Evolutionary conservation across 2,797 vertebrate species (phyloP).

Genomic region (Girardinus metallicus): DNA sequence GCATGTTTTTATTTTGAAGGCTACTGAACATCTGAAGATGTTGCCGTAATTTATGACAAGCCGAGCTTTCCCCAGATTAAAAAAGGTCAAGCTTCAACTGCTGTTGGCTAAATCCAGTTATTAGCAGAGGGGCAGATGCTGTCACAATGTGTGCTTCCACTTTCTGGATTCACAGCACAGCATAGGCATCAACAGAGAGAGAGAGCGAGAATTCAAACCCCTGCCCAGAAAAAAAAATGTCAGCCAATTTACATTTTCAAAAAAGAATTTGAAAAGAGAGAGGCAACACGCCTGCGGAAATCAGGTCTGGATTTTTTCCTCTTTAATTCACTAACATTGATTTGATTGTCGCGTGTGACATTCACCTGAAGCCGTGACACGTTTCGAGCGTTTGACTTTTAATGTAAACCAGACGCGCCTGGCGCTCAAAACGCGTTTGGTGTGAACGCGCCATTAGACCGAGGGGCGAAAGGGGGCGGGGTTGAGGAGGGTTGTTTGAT

Average conservation of each 20-base stretch:
- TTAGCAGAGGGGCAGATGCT: constrained; percentile 56
- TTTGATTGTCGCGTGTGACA: not conserved
- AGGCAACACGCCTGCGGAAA: constrained; percentile 25
- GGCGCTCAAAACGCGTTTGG: too few species aligned
- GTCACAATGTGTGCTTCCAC: constrained; percentile 36
- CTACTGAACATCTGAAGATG: constrained; percentile 4
- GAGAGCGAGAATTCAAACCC: constrained; percentile 27
- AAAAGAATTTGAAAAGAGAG: constrained; percentile 16
- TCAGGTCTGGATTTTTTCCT: constrained; percentile 18
- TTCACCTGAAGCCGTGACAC: not conserved
- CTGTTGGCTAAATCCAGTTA: constrained; percentile 42
- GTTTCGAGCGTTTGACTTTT: too few species aligned
- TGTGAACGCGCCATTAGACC: too few species aligned
- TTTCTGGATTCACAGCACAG: constrained; percentile 45
- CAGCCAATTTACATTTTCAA: constrained; percentile 55
- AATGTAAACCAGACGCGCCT: too few species aligned
- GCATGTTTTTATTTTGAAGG: not conserved
- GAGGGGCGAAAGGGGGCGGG: too few species aligned
- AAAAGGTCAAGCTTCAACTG: constrained; percentile 28
- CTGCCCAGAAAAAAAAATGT: constrained; percentile 46
- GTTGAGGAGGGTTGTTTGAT: too few species aligned
- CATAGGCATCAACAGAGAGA: constrained; percentile 37
- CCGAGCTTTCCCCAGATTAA: constrained; percentile 17
- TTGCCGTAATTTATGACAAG: not conserved
- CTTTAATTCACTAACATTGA: not conserved